These are phyloP conservation scores for Apogon talboti DNA, from an alignment of 2,797 vertebrate genomes.

Conservation along the genomic window DNA sequence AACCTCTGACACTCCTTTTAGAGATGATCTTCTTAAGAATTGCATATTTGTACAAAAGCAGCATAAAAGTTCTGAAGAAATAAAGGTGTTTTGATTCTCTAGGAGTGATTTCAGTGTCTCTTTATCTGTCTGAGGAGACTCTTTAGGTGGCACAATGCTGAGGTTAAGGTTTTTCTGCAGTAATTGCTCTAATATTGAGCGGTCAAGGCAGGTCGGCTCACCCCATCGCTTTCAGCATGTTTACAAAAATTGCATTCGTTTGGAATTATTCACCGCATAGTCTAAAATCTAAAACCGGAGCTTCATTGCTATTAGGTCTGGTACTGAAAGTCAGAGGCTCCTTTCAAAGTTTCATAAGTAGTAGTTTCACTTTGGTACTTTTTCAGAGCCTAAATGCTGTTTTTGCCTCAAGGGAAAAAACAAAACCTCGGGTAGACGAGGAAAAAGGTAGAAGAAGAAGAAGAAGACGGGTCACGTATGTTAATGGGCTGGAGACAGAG, in stretches of 20 bases:
- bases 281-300: background rate
- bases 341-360: constrained; percentile 13
- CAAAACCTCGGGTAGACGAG: constrained; percentile 14
- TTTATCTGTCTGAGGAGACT: background rate
- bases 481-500: constrained; percentile 27
- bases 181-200: constrained; percentile 24
- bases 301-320: constrained; percentile 9
- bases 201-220: background rate
- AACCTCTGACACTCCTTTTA: too few relatives aligned
- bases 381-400: background rate
- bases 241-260: constrained; percentile 27
- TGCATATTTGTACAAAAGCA: too few relatives aligned
- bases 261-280: constrained; percentile 21
- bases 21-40: too few relatives aligned
- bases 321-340: constrained; percentile 1
- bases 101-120: background rate
- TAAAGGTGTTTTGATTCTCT: background rate
- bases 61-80: background rate
- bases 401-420: constrained; percentile 8
- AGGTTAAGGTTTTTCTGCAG: constrained; percentile 7
- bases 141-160: background rate
- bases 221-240: background rate
- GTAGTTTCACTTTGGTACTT: constrained; percentile 16
- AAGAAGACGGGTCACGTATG: constrained; percentile 17
- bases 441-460: constrained; percentile 1